A percentile compares a stretch with the other conserved stretches of the same genome.
phyloP scores from a whole-genome alignment of 2,888 invertebrate genomes.

The Rotaria sp. region DNA sequence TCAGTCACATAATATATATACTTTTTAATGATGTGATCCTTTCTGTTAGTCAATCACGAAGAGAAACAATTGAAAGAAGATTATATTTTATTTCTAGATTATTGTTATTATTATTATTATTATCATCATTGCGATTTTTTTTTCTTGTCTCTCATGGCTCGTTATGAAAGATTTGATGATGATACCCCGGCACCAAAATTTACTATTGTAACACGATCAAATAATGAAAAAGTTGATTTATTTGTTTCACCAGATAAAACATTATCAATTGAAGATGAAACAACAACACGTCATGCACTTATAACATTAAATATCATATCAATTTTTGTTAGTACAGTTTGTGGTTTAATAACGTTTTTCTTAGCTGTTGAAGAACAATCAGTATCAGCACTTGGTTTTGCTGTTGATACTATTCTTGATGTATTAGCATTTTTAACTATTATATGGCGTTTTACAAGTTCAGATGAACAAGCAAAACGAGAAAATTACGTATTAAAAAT shows the following conservation, averaged over 20 bases:
- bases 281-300: neutral
- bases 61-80: neutral
- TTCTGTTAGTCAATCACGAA: neutral
- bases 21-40: neutral
- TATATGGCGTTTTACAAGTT: constrained; percentile 28
- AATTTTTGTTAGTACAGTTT: neutral
- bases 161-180: neutral
- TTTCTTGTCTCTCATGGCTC: neutral
- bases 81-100: neutral
- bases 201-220: neutral
- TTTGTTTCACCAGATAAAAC: neutral
- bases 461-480: neutral
- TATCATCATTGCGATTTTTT: neutral
- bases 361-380: constrained; percentile 24
- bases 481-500: constrained; percentile 7
- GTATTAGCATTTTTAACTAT: neutral
- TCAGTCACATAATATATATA: neutral
- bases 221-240: neutral
- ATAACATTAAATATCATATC: constrained; percentile 27
- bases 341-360: constrained; percentile 18
- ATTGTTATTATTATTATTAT: too few species aligned
- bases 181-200: neutral
- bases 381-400: constrained; percentile 22
- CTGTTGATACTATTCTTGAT: constrained; percentile 26
- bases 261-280: neutral